Percentiles rank a stretch among this genome's conserved stretches.
Conservation (phyloP, 2,113 vertebrate species). For the Ranitomeya imitator region DNA sequence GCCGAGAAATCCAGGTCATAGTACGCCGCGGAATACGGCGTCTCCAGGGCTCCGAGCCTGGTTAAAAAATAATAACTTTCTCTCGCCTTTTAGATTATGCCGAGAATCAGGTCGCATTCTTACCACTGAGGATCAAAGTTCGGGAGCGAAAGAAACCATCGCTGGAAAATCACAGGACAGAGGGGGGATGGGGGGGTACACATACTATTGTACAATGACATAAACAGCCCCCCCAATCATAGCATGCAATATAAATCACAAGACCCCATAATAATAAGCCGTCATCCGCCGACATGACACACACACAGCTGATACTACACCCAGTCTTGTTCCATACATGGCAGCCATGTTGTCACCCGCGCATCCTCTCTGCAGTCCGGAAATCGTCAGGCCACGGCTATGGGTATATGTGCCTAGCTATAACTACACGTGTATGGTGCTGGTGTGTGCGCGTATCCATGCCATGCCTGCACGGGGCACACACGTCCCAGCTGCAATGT, state of each 20-base stretch:
- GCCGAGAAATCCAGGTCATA: neutral
- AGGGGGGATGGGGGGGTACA: neutral
- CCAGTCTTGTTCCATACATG: conserved; percentile 50
- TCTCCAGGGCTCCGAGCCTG: neutral
- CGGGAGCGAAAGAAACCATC: neutral
- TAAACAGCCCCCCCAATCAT: neutral
- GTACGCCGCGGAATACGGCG: neutral
- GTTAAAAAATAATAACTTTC: conserved; percentile 35
- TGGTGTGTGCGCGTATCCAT: conserved; percentile 12
- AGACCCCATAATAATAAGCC: neutral
- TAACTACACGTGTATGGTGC: neutral
- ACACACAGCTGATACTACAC: conserved; percentile 39
- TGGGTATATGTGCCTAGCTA: conserved; percentile 3
- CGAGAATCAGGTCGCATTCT: conserved; percentile 2
- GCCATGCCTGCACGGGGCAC: neutral
- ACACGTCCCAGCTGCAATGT: neutral
- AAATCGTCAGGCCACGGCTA: neutral
- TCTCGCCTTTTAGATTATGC: neutral
- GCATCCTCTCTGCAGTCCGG: conserved; percentile 43
- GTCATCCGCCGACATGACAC: neutral
- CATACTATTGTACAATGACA: neutral
- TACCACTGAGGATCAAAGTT: conserved; percentile 32
- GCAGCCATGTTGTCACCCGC: conserved; percentile 53
- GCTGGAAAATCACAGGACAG: neutral
- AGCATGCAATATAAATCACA: neutral